Base-by-base conservation (phyloP, 2,888 invertebrate species). In the Ophioninae sp. region DNA sequence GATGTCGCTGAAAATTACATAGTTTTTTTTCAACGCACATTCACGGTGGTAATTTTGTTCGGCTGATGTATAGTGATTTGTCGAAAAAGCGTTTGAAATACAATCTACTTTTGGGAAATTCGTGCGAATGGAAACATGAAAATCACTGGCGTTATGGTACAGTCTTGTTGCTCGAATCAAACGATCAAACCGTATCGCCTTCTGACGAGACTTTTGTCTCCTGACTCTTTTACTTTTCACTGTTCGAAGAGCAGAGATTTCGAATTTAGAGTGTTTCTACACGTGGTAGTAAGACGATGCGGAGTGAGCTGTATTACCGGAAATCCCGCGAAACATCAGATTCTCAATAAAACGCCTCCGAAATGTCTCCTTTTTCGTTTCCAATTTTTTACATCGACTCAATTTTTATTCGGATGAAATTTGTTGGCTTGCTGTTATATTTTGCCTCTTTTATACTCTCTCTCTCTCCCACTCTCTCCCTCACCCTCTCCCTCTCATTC, bases 271-370 rank as follows among this genome's bases (percentile, higher is more conserved):
- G 91, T 91, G 91, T 89, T 86, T 89, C 90, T 91, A 90, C 89
- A 77, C 88, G 88, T 89, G 87, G 90, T 85, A 87, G 30, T n/a
- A 23, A 88, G 86, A 87, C 84, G 85, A 82, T 86, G 37, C 22
- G 23, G 13, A 13, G 23, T 22, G 51, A 63, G 13, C 23, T 63
- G 22, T 63, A 63, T 63, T 6, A 23, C 86, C 88, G 86, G 81
- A 85, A 85, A 87, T 85, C 86, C 85, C 85, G 79, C 76, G 9
- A 83, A 76, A 79, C 39, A 89, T 88, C 86, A 87, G 90, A 89
- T 93, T 93, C 92, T 92, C 92, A 93, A 92, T 93, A 93, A 93
- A 92, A 92, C 92, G 92, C 93, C 92, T 91, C 92, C 92, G 92
- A 91, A 90, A 87, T 89, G 86, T 88, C 83, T 76, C 64, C 77